Evolutionary conservation across 2,113 vertebrate genomes (phyloP).

Genomic region (Chitala chitala): DNA sequence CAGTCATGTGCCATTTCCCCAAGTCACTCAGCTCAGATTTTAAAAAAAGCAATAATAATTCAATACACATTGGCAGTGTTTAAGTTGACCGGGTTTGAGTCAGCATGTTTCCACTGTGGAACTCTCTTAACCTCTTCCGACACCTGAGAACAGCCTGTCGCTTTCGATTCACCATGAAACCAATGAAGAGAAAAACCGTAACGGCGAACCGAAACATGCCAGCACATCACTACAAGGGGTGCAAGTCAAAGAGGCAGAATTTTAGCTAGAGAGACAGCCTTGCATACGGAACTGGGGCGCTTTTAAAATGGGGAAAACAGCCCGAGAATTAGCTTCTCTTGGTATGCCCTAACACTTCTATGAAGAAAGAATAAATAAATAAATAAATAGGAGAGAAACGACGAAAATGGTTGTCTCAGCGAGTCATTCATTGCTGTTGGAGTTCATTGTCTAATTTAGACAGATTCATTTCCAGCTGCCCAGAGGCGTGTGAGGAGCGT

Average conservation of each 20-base stretch:
- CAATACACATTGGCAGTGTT: too few relatives aligned
- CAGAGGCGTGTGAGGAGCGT: slow-evolving; percentile 5
- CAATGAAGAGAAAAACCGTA: background rate
- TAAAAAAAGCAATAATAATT: slow-evolving; percentile 7
- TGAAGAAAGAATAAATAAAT: background rate
- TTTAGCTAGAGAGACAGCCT: background rate
- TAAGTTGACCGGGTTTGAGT: background rate
- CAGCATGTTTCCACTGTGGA: background rate
- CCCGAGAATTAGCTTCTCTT: background rate
- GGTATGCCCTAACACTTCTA: background rate
- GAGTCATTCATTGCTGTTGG: too few relatives aligned
- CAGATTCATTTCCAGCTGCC: slow-evolving; percentile 12
- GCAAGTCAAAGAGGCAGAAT: background rate
- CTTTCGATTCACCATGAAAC: background rate
- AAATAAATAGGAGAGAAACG: background rate
- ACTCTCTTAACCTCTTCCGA: background rate
- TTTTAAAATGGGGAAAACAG: background rate
- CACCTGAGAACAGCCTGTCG: slow-evolving; percentile 6
- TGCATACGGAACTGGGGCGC: background rate
- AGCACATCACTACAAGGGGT: background rate
- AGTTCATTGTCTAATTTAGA: background rate
- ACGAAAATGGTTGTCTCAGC: background rate
- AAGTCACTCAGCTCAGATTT: background rate
- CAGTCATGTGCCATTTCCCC: background rate
- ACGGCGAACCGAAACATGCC: background rate